Conservation (phyloP, 2,888 invertebrate species). For the Lasioglossum vierecki region DNA sequence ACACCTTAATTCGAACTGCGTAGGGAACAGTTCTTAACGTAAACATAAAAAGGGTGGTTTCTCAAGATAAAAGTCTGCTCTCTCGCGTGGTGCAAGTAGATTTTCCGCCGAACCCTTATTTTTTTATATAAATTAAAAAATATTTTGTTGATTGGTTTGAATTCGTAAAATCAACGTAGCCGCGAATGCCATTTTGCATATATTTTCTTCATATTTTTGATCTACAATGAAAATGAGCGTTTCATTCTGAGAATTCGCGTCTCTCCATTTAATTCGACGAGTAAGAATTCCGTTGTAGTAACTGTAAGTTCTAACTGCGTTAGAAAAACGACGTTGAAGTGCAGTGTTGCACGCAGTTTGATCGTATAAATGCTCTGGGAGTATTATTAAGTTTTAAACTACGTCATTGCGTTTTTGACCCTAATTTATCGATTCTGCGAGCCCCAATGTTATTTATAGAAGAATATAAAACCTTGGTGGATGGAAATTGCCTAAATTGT, state of each 20-base stretch:
- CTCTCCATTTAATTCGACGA: neutral
- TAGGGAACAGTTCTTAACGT: too few species aligned
- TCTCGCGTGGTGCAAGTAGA: too few species aligned
- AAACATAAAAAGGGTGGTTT: too few species aligned
- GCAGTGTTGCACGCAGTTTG: neutral
- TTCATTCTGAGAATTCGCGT: neutral
- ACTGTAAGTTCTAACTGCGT: neutral
- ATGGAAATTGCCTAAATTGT: neutral
- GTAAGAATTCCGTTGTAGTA: neutral
- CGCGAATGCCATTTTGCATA: neutral
- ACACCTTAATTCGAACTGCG: too few species aligned
- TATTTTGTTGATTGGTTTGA: too few species aligned
- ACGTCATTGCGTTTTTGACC: constrained; percentile 10
- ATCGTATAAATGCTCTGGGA: neutral
- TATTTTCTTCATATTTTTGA: neutral
- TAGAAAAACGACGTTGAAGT: neutral
- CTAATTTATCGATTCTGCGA: constrained; percentile 25
- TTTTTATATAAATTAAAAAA: too few species aligned
- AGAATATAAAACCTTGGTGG: neutral
- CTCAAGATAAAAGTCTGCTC: too few species aligned
- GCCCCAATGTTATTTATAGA: constrained; percentile 5
- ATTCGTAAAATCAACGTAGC: too few species aligned
- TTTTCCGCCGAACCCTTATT: too few species aligned
- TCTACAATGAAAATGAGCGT: neutral
- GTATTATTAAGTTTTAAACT: constrained; percentile 3